Evolutionary conservation across 64 coral and sea anemone species (phyloP).

Genomic region (Hydrozoanthus tunicans): DNA sequence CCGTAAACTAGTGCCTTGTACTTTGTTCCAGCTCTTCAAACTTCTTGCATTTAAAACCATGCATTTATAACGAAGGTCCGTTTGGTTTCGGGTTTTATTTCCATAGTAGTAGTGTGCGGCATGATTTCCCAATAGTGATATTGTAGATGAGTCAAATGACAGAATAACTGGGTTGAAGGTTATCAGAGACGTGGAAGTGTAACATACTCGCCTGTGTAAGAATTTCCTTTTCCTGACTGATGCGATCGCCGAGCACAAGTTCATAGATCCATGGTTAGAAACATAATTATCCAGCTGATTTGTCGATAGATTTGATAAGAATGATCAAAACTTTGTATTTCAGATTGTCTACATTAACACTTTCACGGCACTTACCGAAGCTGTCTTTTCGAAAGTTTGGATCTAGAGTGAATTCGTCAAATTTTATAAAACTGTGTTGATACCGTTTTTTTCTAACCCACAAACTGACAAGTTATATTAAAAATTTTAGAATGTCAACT

Average conservation of each 20-base stretch:
- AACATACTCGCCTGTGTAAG: conserved; percentile 45
- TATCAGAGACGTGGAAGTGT: conserved; percentile 30
- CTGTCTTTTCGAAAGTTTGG: no score
- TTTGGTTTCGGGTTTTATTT: conserved; percentile 40
- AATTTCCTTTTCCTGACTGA: conserved; percentile 23
- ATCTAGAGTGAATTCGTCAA: no score
- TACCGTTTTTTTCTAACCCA: no score
- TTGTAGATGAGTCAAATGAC: conserved; percentile 18
- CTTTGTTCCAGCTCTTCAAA: no score
- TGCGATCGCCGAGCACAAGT: background rate
- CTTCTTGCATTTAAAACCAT: no score
- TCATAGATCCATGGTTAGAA: background rate
- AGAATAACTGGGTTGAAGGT: conserved; percentile 49
- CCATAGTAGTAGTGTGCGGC: conserved; percentile 30
- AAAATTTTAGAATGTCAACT: no score
- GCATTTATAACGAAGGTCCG: background rate
- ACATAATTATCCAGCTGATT: conserved; percentile 8
- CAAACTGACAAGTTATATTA: no score
- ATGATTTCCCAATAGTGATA: conserved; percentile 29
- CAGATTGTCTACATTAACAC: no score
- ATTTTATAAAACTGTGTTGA: no score
- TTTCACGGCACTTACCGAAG: no score
- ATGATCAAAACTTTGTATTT: no score
- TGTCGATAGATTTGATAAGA: background rate
- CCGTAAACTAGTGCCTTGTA: no score